These are phyloP conservation scores for Temnothorax rugatulus DNA, from an alignment of 2,888 invertebrate genomes.

Conservation along the genomic window DNA sequence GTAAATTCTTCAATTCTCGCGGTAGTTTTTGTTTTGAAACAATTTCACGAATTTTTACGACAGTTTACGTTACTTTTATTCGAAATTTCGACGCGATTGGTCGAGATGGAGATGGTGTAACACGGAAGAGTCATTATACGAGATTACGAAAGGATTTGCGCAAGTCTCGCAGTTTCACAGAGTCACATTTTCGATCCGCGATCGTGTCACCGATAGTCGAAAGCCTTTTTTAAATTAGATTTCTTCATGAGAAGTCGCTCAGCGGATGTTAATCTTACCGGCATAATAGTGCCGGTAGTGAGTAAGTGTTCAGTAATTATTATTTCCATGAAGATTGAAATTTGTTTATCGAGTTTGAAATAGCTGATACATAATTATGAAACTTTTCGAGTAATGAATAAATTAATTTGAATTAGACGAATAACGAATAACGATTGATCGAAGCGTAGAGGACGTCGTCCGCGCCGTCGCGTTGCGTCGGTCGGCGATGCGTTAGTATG, in stretches of 20 bases:
- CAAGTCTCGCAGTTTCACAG: conserved; percentile 39
- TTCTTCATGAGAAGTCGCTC: neutral
- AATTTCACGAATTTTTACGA: neutral
- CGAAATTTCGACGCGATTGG: neutral
- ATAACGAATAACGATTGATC: neutral
- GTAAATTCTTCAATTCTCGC: neutral
- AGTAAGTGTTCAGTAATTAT: neutral
- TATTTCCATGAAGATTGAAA: neutral
- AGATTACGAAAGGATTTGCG: conserved; percentile 56
- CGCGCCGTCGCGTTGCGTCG: neutral
- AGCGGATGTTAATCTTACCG: neutral
- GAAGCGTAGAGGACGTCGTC: neutral
- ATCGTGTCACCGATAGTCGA: neutral
- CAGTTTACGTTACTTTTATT: conserved; percentile 4
- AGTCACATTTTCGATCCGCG: conserved; percentile 46
- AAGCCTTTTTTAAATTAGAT: conserved; percentile 39
- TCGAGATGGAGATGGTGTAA: neutral
- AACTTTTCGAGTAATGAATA: conserved; percentile 16
- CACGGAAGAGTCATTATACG: conserved; percentile 40
- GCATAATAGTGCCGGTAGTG: neutral
- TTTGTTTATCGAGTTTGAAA: neutral
- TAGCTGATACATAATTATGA: neutral
- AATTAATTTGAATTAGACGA: neutral
- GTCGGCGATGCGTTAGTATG: neutral
- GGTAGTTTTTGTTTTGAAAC: neutral